A percentile compares a stretch with the other conserved stretches of the same genome.
Evolutionary conservation across 2,113 vertebrate species (phyloP).

Genomic region (Anoplopoma fimbria): DNA sequence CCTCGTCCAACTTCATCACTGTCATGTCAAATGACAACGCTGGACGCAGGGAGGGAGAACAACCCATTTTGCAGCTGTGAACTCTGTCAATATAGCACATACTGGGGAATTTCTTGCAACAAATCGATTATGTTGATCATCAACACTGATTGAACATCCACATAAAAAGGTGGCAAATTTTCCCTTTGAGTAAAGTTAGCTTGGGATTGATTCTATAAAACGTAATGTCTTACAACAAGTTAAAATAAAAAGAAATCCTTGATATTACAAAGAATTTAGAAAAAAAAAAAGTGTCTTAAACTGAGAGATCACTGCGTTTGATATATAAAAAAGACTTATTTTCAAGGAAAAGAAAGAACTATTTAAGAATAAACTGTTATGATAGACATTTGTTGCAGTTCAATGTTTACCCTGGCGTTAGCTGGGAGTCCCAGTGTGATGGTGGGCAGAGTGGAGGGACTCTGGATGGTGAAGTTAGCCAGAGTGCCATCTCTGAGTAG

Average conservation of each 20-base stretch:
- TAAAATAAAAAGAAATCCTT: background rate
- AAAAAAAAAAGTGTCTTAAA: background rate
- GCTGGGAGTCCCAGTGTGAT: slow-evolving; percentile 93
- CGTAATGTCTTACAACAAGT: no score
- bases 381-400: background rate
- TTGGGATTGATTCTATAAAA: background rate
- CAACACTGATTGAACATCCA: background rate
- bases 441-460: slow-evolving; percentile 88
- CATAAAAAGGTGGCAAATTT: background rate
- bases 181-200: background rate
- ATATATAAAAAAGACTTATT: background rate
- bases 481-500: slow-evolving; percentile 83
- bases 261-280: background rate
- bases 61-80: background rate
- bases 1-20: background rate
- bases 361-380: background rate
- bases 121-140: background rate
- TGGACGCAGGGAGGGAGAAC: background rate
- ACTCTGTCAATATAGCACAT: background rate
- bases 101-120: background rate
- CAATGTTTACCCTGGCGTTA: slow-evolving; percentile 86
- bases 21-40: background rate
- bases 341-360: background rate
- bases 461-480: slow-evolving; percentile 88
- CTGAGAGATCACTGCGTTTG: background rate